Base-by-base conservation (phyloP, 2,113 vertebrate genomes). In the Hassar affinis region DNA sequence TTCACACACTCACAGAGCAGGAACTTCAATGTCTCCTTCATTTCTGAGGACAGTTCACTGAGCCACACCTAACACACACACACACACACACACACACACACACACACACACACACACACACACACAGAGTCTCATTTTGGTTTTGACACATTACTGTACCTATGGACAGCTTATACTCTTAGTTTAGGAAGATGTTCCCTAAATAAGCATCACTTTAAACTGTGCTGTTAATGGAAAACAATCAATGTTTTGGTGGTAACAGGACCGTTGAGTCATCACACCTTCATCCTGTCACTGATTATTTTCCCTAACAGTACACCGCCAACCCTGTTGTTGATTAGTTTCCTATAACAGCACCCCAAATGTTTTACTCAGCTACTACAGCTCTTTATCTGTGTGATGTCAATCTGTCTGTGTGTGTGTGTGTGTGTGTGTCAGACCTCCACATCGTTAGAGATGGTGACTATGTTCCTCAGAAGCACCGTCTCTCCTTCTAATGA, bases 401-500 rank as follows among this genome's bases (percentile, higher is more conserved):
- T n/a, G n/a, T 42, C 38, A 42, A 2, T 42, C 3, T 42, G 38
- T 42, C 3, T 42, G 38, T 47, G 45, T 74, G 25, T 8, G 38
- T 51, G 27, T 10, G 18, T 42, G 20, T 11, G 10, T 56, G 35
- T 17, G 77, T 42, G 56, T 38, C 89, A 92, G 92, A 98, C 98
- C 96, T 99, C 98, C 86, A 99, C 98, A 61, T 96, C 94, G 89
- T 91, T 95, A 88, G 96, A 97, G 68, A 99, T 93, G 87, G 92
- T 93, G 81, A 99, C 92, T 88, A 92, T 93, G 85, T 95, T 97
- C 93, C 93, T 95, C 86, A 99, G 93, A 57, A 93, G 93, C 17
- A 99, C 97, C n/a, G 91, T 87, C 92, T 99, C 98, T 81, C 98
- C 98, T 85, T 98, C 97, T 88, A 96, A 92, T 78, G 98, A 99